A percentile compares a stretch with the other conserved stretches of the same genome.
Conservation (phyloP, 1,140 invertebrate genomes). For the Globodera rostochiensis region DNA sequence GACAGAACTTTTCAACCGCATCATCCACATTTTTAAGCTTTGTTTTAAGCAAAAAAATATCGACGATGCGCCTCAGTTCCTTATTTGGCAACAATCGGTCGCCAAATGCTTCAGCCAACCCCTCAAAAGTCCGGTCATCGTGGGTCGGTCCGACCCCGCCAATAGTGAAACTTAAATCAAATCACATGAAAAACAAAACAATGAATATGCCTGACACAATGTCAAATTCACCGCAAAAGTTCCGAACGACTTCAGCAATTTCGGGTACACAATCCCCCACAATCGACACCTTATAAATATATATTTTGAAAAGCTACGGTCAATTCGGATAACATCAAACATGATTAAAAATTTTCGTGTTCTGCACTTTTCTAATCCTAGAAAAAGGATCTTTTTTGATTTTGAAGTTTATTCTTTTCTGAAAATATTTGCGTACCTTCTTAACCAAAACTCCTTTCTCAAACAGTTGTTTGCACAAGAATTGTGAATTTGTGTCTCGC, state of each 20-base stretch:
- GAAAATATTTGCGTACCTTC: slow-evolving; percentile 36
- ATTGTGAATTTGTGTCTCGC: slow-evolving; percentile 77
- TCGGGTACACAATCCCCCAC: slow-evolving; percentile 75
- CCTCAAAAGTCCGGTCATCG: slow-evolving; percentile 79
- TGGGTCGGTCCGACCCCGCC: slow-evolving; percentile 75
- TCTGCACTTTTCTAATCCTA: too few relatives aligned
- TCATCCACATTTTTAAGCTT: slow-evolving; percentile 67
- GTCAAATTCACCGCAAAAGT: slow-evolving; percentile 72
- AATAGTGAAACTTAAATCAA: not conserved
- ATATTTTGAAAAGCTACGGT: not conserved
- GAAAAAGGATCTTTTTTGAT: not conserved
- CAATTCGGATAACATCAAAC: slow-evolving; percentile 6
- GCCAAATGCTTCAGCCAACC: slow-evolving; percentile 75
- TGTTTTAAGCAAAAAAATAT: slow-evolving; percentile 57
- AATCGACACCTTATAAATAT: slow-evolving; percentile 73
- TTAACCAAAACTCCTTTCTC: slow-evolving; percentile 73
- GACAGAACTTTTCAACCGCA: slow-evolving; percentile 61
- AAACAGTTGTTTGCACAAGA: slow-evolving; percentile 73
- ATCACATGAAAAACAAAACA: slow-evolving; percentile 22
- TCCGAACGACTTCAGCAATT: slow-evolving; percentile 74
- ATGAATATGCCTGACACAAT: slow-evolving; percentile 80
- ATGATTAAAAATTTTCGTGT: not conserved
- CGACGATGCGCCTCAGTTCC: slow-evolving; percentile 72
- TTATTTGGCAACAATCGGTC: slow-evolving; percentile 71
- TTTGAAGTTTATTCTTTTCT: not conserved